Conservation (phyloP, 2,113 vertebrate genomes). For the Nothoprocta perdicaria region DNA sequence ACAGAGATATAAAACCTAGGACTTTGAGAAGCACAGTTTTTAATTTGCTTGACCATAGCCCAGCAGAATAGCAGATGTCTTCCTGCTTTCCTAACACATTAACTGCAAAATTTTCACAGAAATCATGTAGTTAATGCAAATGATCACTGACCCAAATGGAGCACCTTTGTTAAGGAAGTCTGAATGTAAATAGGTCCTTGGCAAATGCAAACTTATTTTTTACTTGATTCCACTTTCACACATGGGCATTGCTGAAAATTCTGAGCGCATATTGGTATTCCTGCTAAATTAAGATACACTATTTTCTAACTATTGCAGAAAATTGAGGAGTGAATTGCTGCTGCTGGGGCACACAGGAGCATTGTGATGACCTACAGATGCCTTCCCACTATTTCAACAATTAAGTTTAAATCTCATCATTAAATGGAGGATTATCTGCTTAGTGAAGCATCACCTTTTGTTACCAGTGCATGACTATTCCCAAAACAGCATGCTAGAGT, state of each 20-base stretch:
- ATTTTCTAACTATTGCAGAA: background rate
- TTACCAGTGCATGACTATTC: background rate
- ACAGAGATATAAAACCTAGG: accelerated
- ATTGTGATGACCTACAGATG: background rate
- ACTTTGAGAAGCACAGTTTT: background rate
- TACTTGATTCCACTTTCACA: background rate
- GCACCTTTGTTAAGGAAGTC: background rate
- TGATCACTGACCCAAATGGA: background rate
- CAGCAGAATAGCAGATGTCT: background rate
- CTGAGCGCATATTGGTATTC: background rate
- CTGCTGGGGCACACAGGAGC: background rate
- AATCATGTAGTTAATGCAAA: background rate
- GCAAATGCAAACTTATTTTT: background rate
- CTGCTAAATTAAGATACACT: background rate
- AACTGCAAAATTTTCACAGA: background rate
- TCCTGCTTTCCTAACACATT: background rate
- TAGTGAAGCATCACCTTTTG: background rate
- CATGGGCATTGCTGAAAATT: background rate
- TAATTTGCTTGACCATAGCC: background rate
- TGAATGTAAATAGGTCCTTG: background rate
- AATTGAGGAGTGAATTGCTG: background rate
- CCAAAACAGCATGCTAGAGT: background rate
- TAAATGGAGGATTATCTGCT: background rate
- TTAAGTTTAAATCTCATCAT: background rate
- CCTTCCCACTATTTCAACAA: background rate